Conservation (phyloP, 2,113 vertebrate species). For the Xenopus laevis region DNA sequence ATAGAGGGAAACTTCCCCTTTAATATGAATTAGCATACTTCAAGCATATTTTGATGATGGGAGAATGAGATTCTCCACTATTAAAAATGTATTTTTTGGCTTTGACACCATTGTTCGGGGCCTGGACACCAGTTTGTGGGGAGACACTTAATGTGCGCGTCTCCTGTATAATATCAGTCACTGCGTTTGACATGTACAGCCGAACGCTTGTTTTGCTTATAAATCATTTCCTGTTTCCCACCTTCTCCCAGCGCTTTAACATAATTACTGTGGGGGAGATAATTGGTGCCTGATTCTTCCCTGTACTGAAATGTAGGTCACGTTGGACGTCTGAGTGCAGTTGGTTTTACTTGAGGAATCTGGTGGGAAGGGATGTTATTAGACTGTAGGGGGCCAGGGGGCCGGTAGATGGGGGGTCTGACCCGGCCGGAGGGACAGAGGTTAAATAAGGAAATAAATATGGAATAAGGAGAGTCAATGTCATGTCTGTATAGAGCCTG, state of each 20-base stretch:
- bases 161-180: slow-evolving; percentile 7
- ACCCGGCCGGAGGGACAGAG: too few relatives aligned
- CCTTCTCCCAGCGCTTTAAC: slow-evolving; percentile 29
- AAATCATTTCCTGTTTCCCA: slow-evolving; percentile 39
- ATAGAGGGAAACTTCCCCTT: too few relatives aligned
- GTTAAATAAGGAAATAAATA: too few relatives aligned
- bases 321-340: neutral
- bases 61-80: too few relatives aligned
- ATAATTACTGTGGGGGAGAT: slow-evolving; percentile 36
- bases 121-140: neutral
- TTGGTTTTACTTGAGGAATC: too few relatives aligned
- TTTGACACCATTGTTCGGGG: neutral
- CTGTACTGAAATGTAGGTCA: slow-evolving; percentile 46
- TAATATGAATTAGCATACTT: too few relatives aligned
- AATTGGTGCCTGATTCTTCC: slow-evolving; percentile 17
- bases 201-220: slow-evolving; percentile 22
- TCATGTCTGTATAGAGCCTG: too few relatives aligned
- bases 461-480: too few relatives aligned
- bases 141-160: neutral
- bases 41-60: too few relatives aligned
- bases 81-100: neutral
- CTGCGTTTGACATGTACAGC: slow-evolving; percentile 8
- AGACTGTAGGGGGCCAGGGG: too few relatives aligned
- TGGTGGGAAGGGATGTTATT: too few relatives aligned
- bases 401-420: too few relatives aligned